Percentiles rank a stretch among this genome's conserved stretches.
These are phyloP conservation scores for Scaptodrosophila lebanonensis DNA, from an alignment of 1,140 invertebrate species.

Conservation along the genomic window DNA sequence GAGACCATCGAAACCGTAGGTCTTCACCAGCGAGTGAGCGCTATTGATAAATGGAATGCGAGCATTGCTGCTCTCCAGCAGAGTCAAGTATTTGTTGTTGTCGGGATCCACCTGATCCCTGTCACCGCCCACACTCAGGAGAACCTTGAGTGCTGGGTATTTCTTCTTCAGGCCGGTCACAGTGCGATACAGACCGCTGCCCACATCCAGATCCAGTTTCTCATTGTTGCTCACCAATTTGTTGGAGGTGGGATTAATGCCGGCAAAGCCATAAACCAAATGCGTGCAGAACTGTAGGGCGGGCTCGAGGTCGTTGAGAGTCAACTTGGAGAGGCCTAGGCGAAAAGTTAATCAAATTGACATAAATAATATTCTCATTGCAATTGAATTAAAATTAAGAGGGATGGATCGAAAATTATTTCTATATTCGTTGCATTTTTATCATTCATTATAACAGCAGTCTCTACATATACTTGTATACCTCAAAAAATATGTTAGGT, in stretches of 20 bases:
- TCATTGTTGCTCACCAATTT: constrained; percentile 84
- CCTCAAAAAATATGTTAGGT: too few relatives aligned
- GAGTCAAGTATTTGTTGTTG: constrained; percentile 64
- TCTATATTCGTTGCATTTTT: too few relatives aligned
- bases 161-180: constrained; percentile 84
- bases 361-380: not conserved
- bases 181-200: constrained; percentile 84
- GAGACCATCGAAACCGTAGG: constrained; percentile 91
- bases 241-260: constrained; percentile 84
- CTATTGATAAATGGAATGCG: constrained; percentile 87
- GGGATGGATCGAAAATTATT: not conserved
- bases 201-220: constrained; percentile 83
- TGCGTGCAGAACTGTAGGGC: constrained; percentile 89
- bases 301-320: constrained; percentile 84
- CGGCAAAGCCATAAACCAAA: constrained; percentile 90
- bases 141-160: constrained; percentile 85
- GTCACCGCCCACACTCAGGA: constrained; percentile 86
- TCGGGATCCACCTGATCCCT: constrained; percentile 81
- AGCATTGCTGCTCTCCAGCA: constrained; percentile 84
- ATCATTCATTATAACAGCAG: too few relatives aligned
- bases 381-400: too few relatives aligned
- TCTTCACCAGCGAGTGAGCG: constrained; percentile 82
- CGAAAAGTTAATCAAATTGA: not conserved
- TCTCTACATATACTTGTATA: too few relatives aligned
- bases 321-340: constrained; percentile 87